Evolutionary conservation across 2,888 invertebrate genomes (phyloP).

Genomic region (Slavum lentiscoides): DNA sequence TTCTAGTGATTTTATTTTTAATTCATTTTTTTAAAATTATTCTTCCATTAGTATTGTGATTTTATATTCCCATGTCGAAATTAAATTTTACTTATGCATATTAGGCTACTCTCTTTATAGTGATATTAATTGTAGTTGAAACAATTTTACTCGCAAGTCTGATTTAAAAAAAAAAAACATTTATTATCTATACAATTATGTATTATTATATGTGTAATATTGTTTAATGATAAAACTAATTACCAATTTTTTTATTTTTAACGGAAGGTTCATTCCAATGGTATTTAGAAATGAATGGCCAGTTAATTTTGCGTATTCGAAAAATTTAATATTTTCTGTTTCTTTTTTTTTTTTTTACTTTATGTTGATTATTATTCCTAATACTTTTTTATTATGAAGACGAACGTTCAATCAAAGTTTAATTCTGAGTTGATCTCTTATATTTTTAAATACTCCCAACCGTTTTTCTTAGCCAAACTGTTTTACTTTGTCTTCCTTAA

Average conservation of each 20-base stretch:
- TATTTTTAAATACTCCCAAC: no score
- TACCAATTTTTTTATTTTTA: neutral
- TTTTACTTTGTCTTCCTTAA: no score
- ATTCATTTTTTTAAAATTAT: neutral
- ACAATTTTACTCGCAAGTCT: neutral
- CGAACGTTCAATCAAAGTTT: no score
- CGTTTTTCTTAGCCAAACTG: no score
- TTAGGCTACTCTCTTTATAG: neutral
- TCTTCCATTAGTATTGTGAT: constrained; percentile 36
- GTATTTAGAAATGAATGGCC: no score
- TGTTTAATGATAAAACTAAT: neutral
- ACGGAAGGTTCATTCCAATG: no score
- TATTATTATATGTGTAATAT: neutral
- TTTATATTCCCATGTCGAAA: neutral
- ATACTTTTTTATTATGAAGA: no score
- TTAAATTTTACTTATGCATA: neutral
- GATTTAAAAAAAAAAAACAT: neutral
- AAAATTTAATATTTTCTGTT: no score
- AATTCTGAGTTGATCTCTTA: no score
- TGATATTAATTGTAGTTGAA: neutral
- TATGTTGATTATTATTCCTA: no score
- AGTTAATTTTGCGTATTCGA: no score
- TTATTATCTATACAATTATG: neutral
- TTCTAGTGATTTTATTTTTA: neutral
- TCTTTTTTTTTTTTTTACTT: no score